Evolutionary conservation across 2,888 invertebrate genomes (phyloP), one percentile per base, ranked within the genome.

Genomic region (Dynastes hyllus): DNA sequence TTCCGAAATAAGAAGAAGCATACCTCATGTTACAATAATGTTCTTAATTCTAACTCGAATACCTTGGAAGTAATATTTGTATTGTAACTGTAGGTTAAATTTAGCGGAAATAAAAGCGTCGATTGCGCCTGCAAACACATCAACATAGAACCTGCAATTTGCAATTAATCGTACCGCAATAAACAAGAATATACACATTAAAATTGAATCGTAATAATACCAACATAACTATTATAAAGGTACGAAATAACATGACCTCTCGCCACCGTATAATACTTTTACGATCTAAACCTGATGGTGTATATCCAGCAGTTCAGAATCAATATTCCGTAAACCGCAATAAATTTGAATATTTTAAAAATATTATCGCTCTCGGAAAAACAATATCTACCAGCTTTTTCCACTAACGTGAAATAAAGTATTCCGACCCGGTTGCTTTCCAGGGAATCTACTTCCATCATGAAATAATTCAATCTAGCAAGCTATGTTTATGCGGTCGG

Each of bases 271-370:
- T 55, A 55, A 55, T 1, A 55, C 22, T 55, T 55, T 55, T 55
- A 55, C 22, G 22, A 22, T n/a, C n/a, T 4, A 55, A 55, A 55
- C 55, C n/a, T 55, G n/a, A 55, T 16, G 16, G n/a, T 55, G n/a
- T 45, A 11, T 45, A 55, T 6, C 3, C n/a, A 6, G 1, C 55
- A 22, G 55, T n/a, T 55, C n/a, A 8, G 55, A 55, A 55, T 55
- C 55, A 55, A n/a, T 55, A 55, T 55, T 55, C 55, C 55, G 16
- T 55, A 55, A 55, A 55, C n/a, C 22, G 22, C n/a, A 55, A 13
- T 55, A 55, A 55, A 55, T 55, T 55, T 55, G 22, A 55, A 55
- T 22, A 22, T 55, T 55, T 55, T 22, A 11, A 55, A 55, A 55
- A 55, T 55, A 16, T 22, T n/a, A 53, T 11, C 53, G 53, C 8